phyloP scores from a whole-genome alignment of 1,140 invertebrate genomes.

The Atta cephalotes region DNA sequence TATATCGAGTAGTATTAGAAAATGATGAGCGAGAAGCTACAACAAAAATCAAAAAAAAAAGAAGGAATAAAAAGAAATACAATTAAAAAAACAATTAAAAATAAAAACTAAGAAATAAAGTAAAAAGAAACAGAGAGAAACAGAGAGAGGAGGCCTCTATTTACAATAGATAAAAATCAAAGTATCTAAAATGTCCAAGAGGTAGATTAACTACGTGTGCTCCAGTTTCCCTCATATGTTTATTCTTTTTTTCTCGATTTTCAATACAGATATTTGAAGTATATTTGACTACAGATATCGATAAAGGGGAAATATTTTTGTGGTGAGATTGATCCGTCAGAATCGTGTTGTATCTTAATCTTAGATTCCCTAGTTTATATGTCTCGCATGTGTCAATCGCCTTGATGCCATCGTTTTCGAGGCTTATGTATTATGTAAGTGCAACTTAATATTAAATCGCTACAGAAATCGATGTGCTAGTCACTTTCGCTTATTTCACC shows the following conservation, averaged over 20 bases:
- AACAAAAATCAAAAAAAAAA: no score
- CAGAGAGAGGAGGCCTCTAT: not conserved
- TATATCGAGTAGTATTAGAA: no score
- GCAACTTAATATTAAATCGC: constrained; percentile 52
- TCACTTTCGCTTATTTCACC: constrained; percentile 66
- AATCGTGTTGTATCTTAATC: no score
- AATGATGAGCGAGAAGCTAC: no score
- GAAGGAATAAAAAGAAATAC: no score
- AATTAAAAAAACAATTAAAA: no score
- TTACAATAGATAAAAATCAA: constrained; percentile 64
- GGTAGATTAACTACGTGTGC: constrained; percentile 55
- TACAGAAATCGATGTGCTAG: constrained; percentile 48
- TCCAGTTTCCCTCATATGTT: constrained; percentile 58
- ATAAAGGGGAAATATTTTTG: not conserved
- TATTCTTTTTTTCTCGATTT: not conserved
- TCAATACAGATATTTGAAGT: not conserved
- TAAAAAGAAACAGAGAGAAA: no score
- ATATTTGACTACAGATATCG: not conserved
- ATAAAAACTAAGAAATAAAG: no score
- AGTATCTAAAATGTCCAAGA: constrained; percentile 37
- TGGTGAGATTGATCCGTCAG: not conserved
- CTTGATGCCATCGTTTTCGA: constrained; percentile 24
- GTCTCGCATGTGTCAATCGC: not conserved
- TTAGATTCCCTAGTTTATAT: not conserved
- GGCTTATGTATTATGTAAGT: constrained; percentile 51